phyloP scores from a whole-genome alignment of 2,888 invertebrate species.

The Eristalinus aeneus region DNA sequence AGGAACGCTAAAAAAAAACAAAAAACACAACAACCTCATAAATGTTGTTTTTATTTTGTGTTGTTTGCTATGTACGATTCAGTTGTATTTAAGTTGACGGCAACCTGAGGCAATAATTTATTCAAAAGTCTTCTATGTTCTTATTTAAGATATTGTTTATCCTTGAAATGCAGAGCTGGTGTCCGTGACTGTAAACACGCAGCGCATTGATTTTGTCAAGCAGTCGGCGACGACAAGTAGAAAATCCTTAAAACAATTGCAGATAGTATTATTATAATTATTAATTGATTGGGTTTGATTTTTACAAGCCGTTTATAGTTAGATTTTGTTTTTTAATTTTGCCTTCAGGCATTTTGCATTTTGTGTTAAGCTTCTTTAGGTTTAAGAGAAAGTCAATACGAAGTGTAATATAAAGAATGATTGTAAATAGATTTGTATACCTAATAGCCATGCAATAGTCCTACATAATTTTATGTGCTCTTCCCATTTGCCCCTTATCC shows the following conservation, averaged over 20 bases:
- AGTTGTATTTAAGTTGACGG: conserved; percentile 48
- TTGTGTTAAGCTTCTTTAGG: conserved; percentile 41
- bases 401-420: conserved; percentile 36
- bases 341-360: conserved; percentile 9
- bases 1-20: conserved; percentile 27
- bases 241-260: conserved; percentile 41
- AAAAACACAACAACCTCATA: not conserved
- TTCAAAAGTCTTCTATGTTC: conserved; percentile 27
- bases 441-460: conserved; percentile 34
- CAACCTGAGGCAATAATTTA: conserved; percentile 61
- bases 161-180: conserved; percentile 22
- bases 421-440: conserved; percentile 63
- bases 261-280: conserved; percentile 65
- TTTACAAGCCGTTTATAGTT: conserved; percentile 63
- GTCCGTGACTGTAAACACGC: not conserved
- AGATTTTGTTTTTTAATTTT: conserved; percentile 40
- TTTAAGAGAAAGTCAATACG: conserved; percentile 24
- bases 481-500: conserved; percentile 27
- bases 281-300: conserved; percentile 67
- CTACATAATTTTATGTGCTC: conserved; percentile 41
- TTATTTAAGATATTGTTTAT: not conserved
- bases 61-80: not conserved
- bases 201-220: conserved; percentile 12
- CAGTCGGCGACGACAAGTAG: not conserved
- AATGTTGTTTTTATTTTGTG: not conserved